Percentiles rank a stretch among this genome's conserved stretches.
Evolutionary conservation across 1,140 invertebrate species (phyloP).

Genomic region (Drosophila tristis): DNA sequence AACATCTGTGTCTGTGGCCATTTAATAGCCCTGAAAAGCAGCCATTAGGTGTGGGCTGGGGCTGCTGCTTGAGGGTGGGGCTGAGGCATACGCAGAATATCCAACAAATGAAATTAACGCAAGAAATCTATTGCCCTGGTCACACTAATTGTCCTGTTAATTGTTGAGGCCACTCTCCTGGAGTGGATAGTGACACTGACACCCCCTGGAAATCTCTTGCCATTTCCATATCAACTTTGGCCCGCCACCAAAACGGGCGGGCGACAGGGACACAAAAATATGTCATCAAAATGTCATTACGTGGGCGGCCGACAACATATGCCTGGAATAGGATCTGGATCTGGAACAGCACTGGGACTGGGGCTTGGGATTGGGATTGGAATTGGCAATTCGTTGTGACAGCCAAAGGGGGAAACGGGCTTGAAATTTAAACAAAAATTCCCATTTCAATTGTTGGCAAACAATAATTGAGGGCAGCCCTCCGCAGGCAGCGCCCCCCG

Average conservation of each 20-base stretch:
- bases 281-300: slow-evolving; percentile 79
- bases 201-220: background rate
- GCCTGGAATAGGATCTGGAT: slow-evolving; percentile 1
- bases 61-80: background rate
- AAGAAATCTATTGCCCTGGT: slow-evolving; percentile 65
- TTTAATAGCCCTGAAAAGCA: slow-evolving; percentile 66
- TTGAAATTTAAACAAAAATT: slow-evolving; percentile 41
- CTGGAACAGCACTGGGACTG: background rate
- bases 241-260: slow-evolving; percentile 5
- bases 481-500: background rate
- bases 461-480: slow-evolving; percentile 27
- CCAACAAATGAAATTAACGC: slow-evolving; percentile 44
- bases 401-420: background rate
- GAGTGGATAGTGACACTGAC: no score
- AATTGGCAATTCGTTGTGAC: slow-evolving; percentile 5
- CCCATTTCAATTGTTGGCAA: slow-evolving; percentile 41
- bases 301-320: slow-evolving; percentile 37
- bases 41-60: slow-evolving; percentile 46
- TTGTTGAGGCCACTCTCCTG: slow-evolving; percentile 21
- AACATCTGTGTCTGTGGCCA: slow-evolving; percentile 1
- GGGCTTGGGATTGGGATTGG: background rate
- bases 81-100: background rate
- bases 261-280: slow-evolving; percentile 43
- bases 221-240: slow-evolving; percentile 22
- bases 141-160: slow-evolving; percentile 59